Base-by-base conservation (phyloP, 2,888 invertebrate genomes). In the Prosopocoilus inquinatus region DNA sequence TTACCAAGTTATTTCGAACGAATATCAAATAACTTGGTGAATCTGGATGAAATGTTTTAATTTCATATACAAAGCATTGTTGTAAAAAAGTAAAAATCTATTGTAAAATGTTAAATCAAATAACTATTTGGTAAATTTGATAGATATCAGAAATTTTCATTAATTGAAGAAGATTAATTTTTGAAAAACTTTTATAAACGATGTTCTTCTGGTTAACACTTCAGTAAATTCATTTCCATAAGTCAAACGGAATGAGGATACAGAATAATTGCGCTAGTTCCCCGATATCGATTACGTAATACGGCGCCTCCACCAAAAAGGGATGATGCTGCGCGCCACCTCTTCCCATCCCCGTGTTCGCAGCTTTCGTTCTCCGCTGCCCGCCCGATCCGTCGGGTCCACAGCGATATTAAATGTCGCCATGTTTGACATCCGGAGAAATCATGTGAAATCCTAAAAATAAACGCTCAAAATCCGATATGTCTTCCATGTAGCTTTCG, bases 401-500 rank as follows among this genome's bases (percentile, higher is more conserved):
- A 55, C 56, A 60, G 58, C 51, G 61, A 63, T 58, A 59, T 57
- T 52, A 57, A 41, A 41, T 41, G 41, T 9, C 41, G 16, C 12
- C 9, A 16, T 15, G 9, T 41, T 9, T 16, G 12, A 16, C 15
- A 41, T 41, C 16, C 48, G 43, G 49, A 53, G 53, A 56, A 57
- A 55, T 48, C 33, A 61, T 66, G 67, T 66, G 64, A 67, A 62
- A 67, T 57, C 65, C 47, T 41, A 56, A 59, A 48, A 48, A 53
- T 53, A 63, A 67, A 67, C 56, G 64, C 36, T 53, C 65, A 78
- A 79, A 80, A 79, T 78, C 79, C 74, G 75, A 74, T 70, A 78
- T 75, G 81, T 81, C 81, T 81, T 81, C 81, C 81, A 79, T 57
- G 51, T 60, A 62, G 41, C 12, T 16, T 41, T 15, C 41, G 41